Conservation (phyloP, 2,888 invertebrate species). For the Choreutis nemorana region DNA sequence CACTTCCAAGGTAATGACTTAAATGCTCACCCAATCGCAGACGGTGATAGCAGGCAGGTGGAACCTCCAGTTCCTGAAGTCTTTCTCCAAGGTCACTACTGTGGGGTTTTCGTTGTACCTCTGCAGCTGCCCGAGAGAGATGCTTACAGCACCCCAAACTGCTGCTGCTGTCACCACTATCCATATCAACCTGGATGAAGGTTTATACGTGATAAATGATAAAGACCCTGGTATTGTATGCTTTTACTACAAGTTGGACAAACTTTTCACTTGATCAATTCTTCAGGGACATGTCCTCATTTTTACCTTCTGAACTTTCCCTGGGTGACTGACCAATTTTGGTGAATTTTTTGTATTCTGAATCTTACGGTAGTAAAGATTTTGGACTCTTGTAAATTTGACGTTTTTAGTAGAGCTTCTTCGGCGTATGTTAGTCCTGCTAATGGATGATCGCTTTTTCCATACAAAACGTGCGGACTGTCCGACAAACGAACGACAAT, state of each 20-base stretch:
- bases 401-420: too few species aligned
- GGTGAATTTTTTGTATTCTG: too few species aligned
- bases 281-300: too few species aligned
- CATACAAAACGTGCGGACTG: too few species aligned
- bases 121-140: conserved; percentile 61
- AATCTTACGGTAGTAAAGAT: too few species aligned
- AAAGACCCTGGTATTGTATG: background rate
- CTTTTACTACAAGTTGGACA: too few species aligned
- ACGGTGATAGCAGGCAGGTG: conserved; percentile 66
- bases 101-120: conserved; percentile 69
- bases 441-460: too few species aligned
- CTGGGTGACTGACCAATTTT: too few species aligned
- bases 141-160: conserved; percentile 40
- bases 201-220: background rate
- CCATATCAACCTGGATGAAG: conserved; percentile 44
- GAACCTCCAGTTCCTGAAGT: conserved; percentile 69
- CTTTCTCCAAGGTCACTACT: conserved; percentile 70
- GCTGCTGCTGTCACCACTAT: conserved; percentile 30
- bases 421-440: too few species aligned
- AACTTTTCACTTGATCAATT: background rate
- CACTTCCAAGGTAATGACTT: background rate
- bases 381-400: too few species aligned
- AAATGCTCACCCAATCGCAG: conserved; percentile 41
- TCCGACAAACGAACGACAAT: too few species aligned
- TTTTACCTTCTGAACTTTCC: too few species aligned